A percentile compares a stretch with the other conserved stretches of the same genome.
These are phyloP conservation scores for Recurvirostra avosetta DNA, from an alignment of 2,113 vertebrate genomes.

Conservation along the genomic window DNA sequence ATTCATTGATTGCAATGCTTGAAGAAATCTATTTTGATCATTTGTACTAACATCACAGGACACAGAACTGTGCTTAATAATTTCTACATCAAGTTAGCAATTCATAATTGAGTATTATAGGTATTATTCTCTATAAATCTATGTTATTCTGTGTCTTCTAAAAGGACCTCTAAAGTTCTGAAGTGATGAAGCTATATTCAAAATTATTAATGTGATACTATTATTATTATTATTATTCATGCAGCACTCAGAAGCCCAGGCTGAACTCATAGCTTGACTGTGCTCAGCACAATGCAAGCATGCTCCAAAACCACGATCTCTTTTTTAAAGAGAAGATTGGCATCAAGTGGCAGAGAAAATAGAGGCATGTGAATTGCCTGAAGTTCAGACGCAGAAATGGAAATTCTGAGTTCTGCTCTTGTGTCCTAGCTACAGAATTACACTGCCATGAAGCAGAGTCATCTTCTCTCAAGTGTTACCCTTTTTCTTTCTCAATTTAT, in stretches of 20 bases:
- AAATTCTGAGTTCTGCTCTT: not conserved
- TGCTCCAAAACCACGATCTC: not conserved
- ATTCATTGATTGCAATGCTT: conserved; percentile 21
- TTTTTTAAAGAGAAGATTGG: not conserved
- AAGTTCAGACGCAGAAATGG: not conserved
- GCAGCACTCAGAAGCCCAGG: not conserved
- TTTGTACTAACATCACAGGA: not conserved
- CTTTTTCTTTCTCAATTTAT: not conserved
- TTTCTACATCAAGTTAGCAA: not conserved
- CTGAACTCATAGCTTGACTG: not conserved
- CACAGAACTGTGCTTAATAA: not conserved
- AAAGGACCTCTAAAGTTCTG: not conserved
- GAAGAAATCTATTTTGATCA: not conserved
- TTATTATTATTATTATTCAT: not conserved
- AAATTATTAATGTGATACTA: not conserved
- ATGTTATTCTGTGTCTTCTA: not conserved
- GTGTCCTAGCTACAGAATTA: not conserved
- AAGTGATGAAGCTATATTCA: not conserved
- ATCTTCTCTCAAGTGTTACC: not conserved
- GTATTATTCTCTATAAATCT: not conserved
- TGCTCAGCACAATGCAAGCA: not conserved
- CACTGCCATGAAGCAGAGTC: not conserved
- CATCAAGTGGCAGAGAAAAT: not conserved
- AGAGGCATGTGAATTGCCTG: not conserved
- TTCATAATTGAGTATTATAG: not conserved